Evolutionary conservation across 2,797 vertebrate species (phyloP).

Genomic region (Brachyalestes nurse): DNA sequence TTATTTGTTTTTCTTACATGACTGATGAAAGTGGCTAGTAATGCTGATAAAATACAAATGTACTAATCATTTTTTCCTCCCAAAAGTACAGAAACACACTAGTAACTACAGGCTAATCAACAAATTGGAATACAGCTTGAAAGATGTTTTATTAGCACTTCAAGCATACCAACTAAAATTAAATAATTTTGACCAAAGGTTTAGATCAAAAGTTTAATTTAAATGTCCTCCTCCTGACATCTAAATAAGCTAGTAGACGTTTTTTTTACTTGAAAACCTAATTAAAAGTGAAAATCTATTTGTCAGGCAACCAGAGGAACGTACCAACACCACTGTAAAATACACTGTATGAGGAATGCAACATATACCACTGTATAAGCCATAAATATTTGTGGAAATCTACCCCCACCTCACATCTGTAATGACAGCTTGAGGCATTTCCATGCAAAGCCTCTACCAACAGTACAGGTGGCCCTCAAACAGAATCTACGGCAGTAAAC

Average conservation of each 20-base stretch:
- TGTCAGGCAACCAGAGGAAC: not conserved
- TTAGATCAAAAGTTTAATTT: not conserved
- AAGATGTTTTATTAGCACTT: not conserved
- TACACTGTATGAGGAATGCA: slow-evolving; percentile 16
- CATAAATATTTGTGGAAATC: slow-evolving; percentile 1
- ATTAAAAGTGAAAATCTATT: slow-evolving; percentile 9
- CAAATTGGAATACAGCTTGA: not conserved
- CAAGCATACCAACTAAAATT: not conserved
- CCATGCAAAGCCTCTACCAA: slow-evolving; percentile 21
- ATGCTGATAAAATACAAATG: not conserved
- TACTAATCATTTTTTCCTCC: no score
- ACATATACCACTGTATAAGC: slow-evolving; percentile 19
- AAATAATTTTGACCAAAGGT: not conserved
- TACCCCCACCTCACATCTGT: not conserved
- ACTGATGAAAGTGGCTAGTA: not conserved
- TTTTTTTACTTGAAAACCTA: not conserved
- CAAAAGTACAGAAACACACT: not conserved
- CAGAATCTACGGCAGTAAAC: slow-evolving; percentile 38
- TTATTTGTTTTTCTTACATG: not conserved
- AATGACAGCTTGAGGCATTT: not conserved
- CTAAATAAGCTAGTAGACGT: not conserved
- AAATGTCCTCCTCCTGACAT: not conserved
- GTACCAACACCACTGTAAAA: slow-evolving; percentile 32
- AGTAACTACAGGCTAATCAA: not conserved
- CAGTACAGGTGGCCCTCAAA: slow-evolving; percentile 50